These are phyloP conservation scores for Linepithema humile DNA, from an alignment of 1,140 invertebrate genomes.

Conservation along the genomic window DNA sequence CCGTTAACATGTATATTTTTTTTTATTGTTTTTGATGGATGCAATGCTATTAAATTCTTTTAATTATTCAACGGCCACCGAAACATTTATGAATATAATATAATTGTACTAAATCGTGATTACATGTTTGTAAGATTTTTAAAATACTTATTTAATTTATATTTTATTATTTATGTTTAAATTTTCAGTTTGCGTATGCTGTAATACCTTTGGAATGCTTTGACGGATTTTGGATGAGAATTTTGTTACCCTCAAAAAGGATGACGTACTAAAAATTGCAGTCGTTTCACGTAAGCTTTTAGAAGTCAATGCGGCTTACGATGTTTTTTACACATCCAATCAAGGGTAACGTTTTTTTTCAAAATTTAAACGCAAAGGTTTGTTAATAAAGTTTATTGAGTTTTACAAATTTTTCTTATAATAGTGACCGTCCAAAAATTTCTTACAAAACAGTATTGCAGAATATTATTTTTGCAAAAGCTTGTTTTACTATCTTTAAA, in stretches of 20 bases:
- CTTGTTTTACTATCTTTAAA: neutral
- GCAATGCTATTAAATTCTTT: too few species aligned
- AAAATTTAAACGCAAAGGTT: slow-evolving; percentile 10
- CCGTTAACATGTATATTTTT: too few species aligned
- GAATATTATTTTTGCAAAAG: neutral
- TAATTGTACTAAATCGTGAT: too few species aligned
- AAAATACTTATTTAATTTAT: too few species aligned
- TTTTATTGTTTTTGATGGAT: too few species aligned
- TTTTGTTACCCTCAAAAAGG: slow-evolving; percentile 20
- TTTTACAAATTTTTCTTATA: neutral
- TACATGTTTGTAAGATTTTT: too few species aligned
- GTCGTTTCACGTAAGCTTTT: slow-evolving; percentile 13
- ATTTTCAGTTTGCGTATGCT: neutral
- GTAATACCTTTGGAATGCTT: neutral
- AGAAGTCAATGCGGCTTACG: neutral
- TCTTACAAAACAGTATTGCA: neutral
- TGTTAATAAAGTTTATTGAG: neutral
- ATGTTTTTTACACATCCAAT: slow-evolving; percentile 15
- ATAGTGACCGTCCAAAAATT: neutral
- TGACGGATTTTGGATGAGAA: neutral
- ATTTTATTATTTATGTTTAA: too few species aligned
- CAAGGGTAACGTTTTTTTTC: neutral
- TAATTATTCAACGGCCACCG: too few species aligned
- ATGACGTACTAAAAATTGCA: slow-evolving; percentile 3
- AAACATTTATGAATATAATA: too few species aligned